Evolutionary conservation across 1,140 invertebrate genomes (phyloP), one percentile per base, ranked within the genome.

Genomic region (Steinernema khuongi): DNA sequence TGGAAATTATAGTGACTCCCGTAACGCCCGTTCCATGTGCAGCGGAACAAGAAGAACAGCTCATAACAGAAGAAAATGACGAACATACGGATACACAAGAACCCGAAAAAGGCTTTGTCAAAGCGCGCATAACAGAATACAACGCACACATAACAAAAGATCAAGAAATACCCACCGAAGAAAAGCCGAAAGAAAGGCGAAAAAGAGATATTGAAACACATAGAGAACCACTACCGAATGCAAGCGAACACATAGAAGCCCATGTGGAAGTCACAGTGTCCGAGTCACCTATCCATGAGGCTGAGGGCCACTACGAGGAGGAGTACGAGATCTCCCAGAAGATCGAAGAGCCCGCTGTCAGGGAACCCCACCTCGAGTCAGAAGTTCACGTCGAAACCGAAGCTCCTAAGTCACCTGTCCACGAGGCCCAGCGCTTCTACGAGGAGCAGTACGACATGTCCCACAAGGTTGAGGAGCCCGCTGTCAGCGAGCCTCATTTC

Each of bases 1-100:
- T n/a, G 44, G 67, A 26, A 19, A 71, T 71, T 18, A 43, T 71
- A 43, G 36, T 71, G 4, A 71, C 70, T 44, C 70, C 70, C 1
- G 70, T 71, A 33, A 71, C 43, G 14, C 71, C 71, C 2, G 1
- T 60, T 22, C 73, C 68, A 30, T 74, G 67, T 1, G 73, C 33
- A 22, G 31, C 72, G 30, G 72, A 73, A 60, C 72, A 67, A 43
- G 72, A 36, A 14, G 50, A 60, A 7, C 26, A 7, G 7, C 22
- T 1, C 26, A 0, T 41, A 14, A 19, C 26, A 31, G 68, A 66
- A 31, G 73, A 60, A 22, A 17, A 43, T 36, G 32, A 33, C 28
- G 30, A 31, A 36, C 32, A 17, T 44, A 50, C 50, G 31, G 19
- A 31, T 7, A 31, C 70, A n/a, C 60, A 19, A 36, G 31, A 70